Percentiles rank a stretch among this genome's conserved stretches.
Evolutionary conservation across 1,140 invertebrate species (phyloP).

Genomic region (Cyphomyrmex costatus): DNA sequence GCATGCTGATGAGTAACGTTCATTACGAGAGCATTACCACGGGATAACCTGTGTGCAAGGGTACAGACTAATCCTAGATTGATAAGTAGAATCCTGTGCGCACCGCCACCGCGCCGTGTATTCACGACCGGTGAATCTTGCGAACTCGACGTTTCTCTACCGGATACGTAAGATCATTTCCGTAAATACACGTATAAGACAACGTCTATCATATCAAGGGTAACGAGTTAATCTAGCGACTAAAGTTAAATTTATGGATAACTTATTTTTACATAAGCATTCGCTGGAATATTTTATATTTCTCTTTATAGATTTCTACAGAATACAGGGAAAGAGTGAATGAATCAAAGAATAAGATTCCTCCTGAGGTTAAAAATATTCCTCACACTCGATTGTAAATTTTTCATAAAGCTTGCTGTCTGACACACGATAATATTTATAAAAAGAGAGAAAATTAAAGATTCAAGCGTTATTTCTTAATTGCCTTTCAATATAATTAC

Average conservation of each 20-base stretch:
- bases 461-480: not conserved
- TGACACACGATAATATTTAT: not conserved
- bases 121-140: conserved; percentile 60
- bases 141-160: conserved; percentile 51
- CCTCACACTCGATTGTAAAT: not conserved
- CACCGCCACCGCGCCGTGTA: conserved; percentile 17
- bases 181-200: conserved; percentile 34
- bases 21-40: conserved; percentile 81
- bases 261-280: conserved; percentile 12
- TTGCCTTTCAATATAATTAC: not conserved
- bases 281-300: not conserved
- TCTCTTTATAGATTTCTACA: not conserved
- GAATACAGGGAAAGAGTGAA: too few species aligned
- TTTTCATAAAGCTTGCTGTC: not conserved
- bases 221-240: conserved; percentile 31
- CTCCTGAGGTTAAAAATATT: not conserved
- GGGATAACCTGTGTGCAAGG: conserved; percentile 79
- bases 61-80: conserved; percentile 81
- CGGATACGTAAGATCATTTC: conserved; percentile 48
- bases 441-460: not conserved
- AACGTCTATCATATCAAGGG: conserved; percentile 32
- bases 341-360: not conserved
- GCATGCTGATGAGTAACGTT: conserved; percentile 81
- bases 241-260: conserved; percentile 3
- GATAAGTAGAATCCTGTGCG: conserved; percentile 80